phyloP scores from a whole-genome alignment of 2,888 invertebrate species.

The Lepidochrysops patricia region DNA sequence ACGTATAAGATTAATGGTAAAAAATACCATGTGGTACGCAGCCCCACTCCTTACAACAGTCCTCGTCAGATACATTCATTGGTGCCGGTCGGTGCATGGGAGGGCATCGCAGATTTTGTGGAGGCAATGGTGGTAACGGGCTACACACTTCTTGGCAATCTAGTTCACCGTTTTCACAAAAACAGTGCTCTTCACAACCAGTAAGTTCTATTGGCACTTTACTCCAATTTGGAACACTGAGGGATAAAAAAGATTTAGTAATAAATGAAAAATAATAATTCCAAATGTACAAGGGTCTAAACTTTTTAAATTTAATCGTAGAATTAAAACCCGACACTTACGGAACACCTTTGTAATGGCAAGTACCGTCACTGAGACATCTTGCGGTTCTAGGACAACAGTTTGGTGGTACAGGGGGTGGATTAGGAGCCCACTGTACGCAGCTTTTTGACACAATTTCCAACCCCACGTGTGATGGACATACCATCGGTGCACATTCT shows the following conservation, averaged over 20 bases:
- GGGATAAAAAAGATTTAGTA: slow-evolving; percentile 17
- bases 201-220: slow-evolving; percentile 86
- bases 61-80: slow-evolving; percentile 79
- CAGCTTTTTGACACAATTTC: slow-evolving; percentile 89
- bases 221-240: slow-evolving; percentile 83
- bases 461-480: slow-evolving; percentile 88
- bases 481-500: slow-evolving; percentile 86
- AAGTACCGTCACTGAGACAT: slow-evolving; percentile 88
- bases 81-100: slow-evolving; percentile 78
- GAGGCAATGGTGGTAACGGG: slow-evolving; percentile 84
- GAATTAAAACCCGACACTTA: too few relatives aligned
- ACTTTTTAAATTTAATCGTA: neutral
- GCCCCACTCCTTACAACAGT: slow-evolving; percentile 89
- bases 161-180: slow-evolving; percentile 90
- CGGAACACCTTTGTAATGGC: slow-evolving; percentile 79
- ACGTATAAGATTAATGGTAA: neutral
- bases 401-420: slow-evolving; percentile 82
- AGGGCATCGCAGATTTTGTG: slow-evolving; percentile 82
- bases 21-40: slow-evolving; percentile 56
- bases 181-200: slow-evolving; percentile 89
- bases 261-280: neutral
- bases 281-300: neutral
- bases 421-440: slow-evolving; percentile 89
- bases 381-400: slow-evolving; percentile 87
- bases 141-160: slow-evolving; percentile 89